phyloP scores from a whole-genome alignment of 1,140 invertebrate genomes.

The Hypothenemus hampei region DNA sequence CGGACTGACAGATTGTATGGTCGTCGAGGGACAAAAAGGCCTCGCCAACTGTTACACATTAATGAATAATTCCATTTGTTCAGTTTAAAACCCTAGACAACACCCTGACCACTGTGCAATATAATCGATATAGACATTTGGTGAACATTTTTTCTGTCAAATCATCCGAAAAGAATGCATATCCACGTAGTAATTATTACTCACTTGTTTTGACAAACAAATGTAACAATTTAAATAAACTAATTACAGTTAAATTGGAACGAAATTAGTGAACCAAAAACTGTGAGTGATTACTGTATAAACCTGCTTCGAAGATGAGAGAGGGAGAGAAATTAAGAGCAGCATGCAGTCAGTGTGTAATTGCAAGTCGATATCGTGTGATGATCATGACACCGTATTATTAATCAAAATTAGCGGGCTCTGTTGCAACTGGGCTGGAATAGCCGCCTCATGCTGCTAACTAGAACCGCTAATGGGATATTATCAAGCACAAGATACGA shows the following conservation, averaged over 20 bases:
- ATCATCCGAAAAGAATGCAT: background rate
- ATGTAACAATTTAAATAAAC: no score
- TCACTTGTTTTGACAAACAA: no score
- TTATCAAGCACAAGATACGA: constrained; percentile 1
- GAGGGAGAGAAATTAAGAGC: constrained; percentile 6
- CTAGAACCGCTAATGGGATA: constrained; percentile 12
- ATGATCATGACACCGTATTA: constrained; percentile 21
- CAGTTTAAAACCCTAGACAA: constrained; percentile 17
- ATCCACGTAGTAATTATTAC: no score
- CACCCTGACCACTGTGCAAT: constrained; percentile 12
- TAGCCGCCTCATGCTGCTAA: constrained; percentile 15
- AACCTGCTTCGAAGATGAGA: background rate
- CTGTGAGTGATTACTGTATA: background rate
- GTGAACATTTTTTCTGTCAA: background rate
- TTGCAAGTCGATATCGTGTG: constrained; percentile 19
- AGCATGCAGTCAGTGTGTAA: constrained; percentile 16
- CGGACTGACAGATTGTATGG: constrained; percentile 11
- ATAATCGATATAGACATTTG: constrained; percentile 14
- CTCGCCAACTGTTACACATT: constrained; percentile 22
- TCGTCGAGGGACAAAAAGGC: constrained; percentile 11
- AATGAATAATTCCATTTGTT: constrained; percentile 22
- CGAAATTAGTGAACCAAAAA: background rate
- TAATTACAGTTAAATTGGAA: no score
- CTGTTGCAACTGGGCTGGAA: constrained; percentile 13
- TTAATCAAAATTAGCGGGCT: constrained; percentile 21